These are phyloP conservation scores for Megatriorchis doriae DNA, from an alignment of 2,113 vertebrate species.

Conservation along the genomic window DNA sequence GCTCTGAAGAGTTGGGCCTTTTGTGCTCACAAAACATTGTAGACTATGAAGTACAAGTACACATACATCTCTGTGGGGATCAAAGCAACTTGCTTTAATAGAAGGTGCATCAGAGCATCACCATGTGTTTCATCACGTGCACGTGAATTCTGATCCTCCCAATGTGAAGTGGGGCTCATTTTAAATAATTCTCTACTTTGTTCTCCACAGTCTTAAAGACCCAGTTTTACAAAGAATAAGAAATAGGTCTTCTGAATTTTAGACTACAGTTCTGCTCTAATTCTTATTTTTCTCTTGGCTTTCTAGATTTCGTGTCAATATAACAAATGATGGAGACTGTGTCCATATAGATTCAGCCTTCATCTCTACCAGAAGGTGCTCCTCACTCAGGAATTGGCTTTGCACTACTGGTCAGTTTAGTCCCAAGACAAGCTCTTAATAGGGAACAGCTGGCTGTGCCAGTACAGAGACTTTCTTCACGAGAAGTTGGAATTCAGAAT, in stretches of 20 bases:
- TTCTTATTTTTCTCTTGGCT: not conserved
- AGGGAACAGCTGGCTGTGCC: not conserved
- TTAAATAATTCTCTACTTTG: not conserved
- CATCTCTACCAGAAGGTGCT: not conserved
- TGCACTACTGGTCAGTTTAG: not conserved
- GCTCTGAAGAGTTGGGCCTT: not conserved
- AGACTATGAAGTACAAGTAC: not conserved
- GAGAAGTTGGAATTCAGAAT: not conserved
- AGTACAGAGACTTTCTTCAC: not conserved
- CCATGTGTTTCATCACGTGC: not conserved
- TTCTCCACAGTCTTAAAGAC: not conserved
- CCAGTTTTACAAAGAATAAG: not conserved
- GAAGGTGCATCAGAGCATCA: not conserved
- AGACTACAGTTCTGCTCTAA: not conserved
- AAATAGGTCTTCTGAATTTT: not conserved
- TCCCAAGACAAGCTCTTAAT: not conserved
- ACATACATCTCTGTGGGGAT: not conserved
- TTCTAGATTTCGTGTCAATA: not conserved
- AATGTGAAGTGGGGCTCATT: not conserved
- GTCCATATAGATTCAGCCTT: not conserved
- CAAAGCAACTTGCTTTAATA: not conserved
- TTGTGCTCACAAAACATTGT: not conserved
- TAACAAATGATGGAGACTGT: not conserved
- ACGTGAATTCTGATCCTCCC: not conserved
- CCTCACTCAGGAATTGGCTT: not conserved